Evolutionary conservation across 1,140 invertebrate species (phyloP).

Genomic region (Anastrepha ludens): DNA sequence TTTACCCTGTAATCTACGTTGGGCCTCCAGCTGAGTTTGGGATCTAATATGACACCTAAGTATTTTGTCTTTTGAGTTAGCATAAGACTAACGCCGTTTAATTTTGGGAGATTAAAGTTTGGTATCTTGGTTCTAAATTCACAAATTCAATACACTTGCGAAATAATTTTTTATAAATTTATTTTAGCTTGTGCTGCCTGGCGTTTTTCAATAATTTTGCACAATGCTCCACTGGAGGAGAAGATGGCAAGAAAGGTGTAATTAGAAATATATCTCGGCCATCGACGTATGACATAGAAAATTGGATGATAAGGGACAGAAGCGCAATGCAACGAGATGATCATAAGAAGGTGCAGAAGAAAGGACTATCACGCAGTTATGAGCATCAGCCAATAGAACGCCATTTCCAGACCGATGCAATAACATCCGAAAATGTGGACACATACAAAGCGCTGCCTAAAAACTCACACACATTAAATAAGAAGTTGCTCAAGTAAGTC

Average conservation of each 20-base stretch:
- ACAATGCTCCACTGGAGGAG: neutral
- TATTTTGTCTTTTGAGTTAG: too few species aligned
- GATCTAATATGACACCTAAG: too few species aligned
- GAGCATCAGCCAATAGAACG: neutral
- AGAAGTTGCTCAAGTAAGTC: conserved; percentile 27
- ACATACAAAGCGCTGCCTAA: neutral
- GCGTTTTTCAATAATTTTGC: conserved; percentile 33
- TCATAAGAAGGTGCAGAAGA: neutral
- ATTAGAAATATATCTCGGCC: neutral
- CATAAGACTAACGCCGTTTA: too few species aligned
- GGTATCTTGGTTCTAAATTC: too few species aligned
- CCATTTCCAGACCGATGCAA: neutral
- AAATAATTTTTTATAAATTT: too few species aligned
- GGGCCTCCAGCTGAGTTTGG: too few species aligned
- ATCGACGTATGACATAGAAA: neutral
- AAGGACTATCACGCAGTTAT: neutral
- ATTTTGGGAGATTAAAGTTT: too few species aligned
- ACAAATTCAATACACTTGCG: too few species aligned
- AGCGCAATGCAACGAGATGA: neutral
- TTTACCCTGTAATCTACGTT: too few species aligned
- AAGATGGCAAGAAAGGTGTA: neutral
- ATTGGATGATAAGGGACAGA: conserved; percentile 22
- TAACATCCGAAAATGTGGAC: neutral
- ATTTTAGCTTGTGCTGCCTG: conserved; percentile 32
- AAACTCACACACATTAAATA: conserved; percentile 31